Conservation (phyloP, 2,797 vertebrate species). For the Botia kubotai region DNA sequence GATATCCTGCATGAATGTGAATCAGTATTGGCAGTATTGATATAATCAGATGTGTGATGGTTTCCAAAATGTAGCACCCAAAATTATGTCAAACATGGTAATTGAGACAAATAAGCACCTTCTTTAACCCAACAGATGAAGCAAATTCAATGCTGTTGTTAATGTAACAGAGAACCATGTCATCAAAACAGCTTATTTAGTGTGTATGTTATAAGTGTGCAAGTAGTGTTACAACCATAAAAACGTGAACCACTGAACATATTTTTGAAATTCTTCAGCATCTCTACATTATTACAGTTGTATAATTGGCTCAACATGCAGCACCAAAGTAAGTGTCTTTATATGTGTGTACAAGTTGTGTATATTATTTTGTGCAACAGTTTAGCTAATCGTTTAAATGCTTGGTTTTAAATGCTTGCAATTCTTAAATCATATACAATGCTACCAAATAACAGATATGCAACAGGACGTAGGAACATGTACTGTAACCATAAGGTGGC, state of each 20-base stretch:
- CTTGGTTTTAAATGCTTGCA: not conserved
- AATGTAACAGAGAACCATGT: constrained; percentile 7
- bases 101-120: constrained; percentile 9
- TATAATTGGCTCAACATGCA: constrained; percentile 31
- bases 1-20: not conserved
- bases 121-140: not conserved
- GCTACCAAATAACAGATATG: constrained; percentile 9
- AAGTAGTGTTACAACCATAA: not conserved
- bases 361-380: constrained; percentile 2
- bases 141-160: not conserved
- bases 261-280: constrained; percentile 1
- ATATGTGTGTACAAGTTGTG: not conserved
- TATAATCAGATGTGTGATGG: not conserved
- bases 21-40: not conserved
- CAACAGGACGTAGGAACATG: constrained; percentile 7
- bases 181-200: constrained; percentile 8
- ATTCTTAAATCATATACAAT: constrained; percentile 8
- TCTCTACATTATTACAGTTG: constrained; percentile 15
- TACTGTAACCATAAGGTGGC: not conserved
- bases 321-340: constrained; percentile 12
- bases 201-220: not conserved
- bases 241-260: constrained; percentile 14
- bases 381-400: not conserved
- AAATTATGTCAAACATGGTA: not conserved
- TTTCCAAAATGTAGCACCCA: constrained; percentile 9